Evolutionary conservation across 2,113 vertebrate species (phyloP).

Genomic region (Desmodus rotundus): DNA sequence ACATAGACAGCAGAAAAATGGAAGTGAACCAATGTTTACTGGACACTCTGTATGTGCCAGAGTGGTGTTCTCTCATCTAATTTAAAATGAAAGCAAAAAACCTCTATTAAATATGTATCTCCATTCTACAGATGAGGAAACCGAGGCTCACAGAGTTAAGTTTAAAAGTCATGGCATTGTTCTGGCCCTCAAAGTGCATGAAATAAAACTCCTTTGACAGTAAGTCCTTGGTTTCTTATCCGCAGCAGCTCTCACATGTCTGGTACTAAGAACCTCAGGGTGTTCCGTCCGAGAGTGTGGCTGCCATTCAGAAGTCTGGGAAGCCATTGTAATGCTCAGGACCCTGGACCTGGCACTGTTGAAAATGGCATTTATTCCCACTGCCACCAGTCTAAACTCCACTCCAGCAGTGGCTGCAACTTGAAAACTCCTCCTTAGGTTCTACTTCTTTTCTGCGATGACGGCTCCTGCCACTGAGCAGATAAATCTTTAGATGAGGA

Average conservation of each 20-base stretch:
- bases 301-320: not conserved
- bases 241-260: not conserved
- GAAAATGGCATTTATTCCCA: not conserved
- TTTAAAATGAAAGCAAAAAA: not conserved
- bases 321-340: not conserved
- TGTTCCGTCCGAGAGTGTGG: not conserved
- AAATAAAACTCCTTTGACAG: not conserved
- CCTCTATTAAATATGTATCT: not conserved
- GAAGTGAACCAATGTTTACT: not conserved
- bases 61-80: not conserved
- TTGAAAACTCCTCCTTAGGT: not conserved
- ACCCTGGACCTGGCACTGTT: not conserved
- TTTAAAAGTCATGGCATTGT: not conserved
- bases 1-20: not conserved
- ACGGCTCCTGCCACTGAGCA: not conserved
- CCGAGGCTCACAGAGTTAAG: not conserved
- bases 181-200: not conserved
- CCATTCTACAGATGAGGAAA: not conserved
- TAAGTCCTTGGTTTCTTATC: not conserved
- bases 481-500: not conserved
- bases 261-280: not conserved
- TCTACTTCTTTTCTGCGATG: not conserved
- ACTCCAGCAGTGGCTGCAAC: not conserved
- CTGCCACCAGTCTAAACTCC: not conserved
- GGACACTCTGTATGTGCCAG: not conserved